phyloP scores from a whole-genome alignment of 2,888 invertebrate species.

The Furcula furcula region DNA sequence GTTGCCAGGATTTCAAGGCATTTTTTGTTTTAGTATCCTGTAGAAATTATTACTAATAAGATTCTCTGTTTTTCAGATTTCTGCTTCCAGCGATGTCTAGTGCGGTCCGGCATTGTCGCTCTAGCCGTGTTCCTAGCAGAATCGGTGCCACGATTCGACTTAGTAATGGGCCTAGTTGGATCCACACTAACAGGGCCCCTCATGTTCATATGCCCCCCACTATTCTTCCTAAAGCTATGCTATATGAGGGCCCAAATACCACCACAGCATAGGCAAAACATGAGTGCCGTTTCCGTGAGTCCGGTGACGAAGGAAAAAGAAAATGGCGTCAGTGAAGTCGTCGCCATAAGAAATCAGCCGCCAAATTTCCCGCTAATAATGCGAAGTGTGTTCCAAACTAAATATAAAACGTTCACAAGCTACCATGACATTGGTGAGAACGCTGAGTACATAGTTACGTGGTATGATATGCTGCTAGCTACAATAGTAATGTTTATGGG shows the following conservation, averaged over 20 bases:
- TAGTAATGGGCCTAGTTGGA: conserved; percentile 93
- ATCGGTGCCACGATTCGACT: conserved; percentile 91
- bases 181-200: conserved; percentile 92
- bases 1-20: too few species aligned
- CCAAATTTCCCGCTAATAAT: conserved; percentile 48
- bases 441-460: conserved; percentile 53
- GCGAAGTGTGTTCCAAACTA: conserved; percentile 34
- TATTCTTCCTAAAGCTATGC: conserved; percentile 88
- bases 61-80: conserved; percentile 87
- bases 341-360: conserved; percentile 18
- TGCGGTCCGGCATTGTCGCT: conserved; percentile 86
- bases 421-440: conserved; percentile 26
- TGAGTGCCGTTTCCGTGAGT: conserved; percentile 7
- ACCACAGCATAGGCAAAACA: conserved; percentile 12
- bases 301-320: conserved; percentile 4
- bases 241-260: conserved; percentile 62
- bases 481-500: conserved; percentile 84
- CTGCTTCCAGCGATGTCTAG: conserved; percentile 85
- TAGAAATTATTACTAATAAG: too few species aligned
- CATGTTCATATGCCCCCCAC: conserved; percentile 91
- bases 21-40: too few species aligned
- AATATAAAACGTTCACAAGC: conserved; percentile 57
- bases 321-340: conserved; percentile 17
- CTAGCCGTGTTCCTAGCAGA: conserved; percentile 89
- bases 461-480: conserved; percentile 78